These are phyloP conservation scores for Elephantulus edwardii DNA, from an alignment of 2,113 vertebrate species.

Conservation along the genomic window DNA sequence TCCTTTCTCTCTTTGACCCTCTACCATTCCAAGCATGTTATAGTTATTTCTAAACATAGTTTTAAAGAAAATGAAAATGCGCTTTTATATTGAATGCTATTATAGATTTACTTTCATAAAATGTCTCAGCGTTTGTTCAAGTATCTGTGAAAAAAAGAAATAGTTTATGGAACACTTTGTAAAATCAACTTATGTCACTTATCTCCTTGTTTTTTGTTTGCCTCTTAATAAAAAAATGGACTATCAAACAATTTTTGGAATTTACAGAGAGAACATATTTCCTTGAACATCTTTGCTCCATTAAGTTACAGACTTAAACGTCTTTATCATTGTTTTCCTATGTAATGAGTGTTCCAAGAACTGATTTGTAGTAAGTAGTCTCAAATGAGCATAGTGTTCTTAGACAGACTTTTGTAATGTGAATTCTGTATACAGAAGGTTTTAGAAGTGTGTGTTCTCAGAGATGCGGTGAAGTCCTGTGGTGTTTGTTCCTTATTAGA, in stretches of 20 bases:
- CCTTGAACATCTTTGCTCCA: conserved; percentile 34
- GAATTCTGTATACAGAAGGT: not conserved
- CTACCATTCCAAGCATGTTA: too few relatives aligned
- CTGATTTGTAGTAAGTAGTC: not conserved
- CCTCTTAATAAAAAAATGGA: not conserved
- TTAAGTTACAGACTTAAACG: not conserved
- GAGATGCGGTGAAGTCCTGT: not conserved
- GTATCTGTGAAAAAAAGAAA: conserved; percentile 18
- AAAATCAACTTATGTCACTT: conserved; percentile 6
- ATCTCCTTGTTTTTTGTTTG: not conserved
- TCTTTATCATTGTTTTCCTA: not conserved
- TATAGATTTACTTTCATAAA: conserved; percentile 29
- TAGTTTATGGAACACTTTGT: not conserved
- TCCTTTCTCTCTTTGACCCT: too few relatives aligned
- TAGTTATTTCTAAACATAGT: conserved; percentile 23
- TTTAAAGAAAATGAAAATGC: conserved; percentile 24
- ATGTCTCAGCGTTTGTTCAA: conserved; percentile 23
- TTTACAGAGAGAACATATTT: not conserved
- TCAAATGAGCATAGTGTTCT: not conserved
- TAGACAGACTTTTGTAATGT: not conserved
- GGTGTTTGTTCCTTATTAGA: conserved; percentile 75
- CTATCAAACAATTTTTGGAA: not conserved
- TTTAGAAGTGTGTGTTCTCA: not conserved
- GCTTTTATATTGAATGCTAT: not conserved
- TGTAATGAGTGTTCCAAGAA: not conserved